phyloP scores from a whole-genome alignment of 2,888 invertebrate genomes.

The Drosophila borborema region DNA sequence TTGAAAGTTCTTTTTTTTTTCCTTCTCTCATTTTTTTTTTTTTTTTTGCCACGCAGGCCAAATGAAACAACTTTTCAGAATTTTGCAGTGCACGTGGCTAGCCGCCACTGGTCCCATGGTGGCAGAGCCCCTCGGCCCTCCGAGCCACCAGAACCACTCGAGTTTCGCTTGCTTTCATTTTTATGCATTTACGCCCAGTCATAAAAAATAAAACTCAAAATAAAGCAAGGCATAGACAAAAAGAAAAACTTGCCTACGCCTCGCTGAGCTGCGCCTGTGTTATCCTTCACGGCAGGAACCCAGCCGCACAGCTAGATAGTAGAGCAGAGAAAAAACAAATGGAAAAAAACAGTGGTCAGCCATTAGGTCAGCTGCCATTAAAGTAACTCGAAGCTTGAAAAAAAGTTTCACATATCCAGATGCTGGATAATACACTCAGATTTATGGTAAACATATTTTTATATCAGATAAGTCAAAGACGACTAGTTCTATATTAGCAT shows the following conservation, averaged over 20 bases:
- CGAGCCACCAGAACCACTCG: slow-evolving; percentile 16
- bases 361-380: slow-evolving; percentile 37
- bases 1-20: slow-evolving; percentile 57
- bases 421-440: not conserved
- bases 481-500: not conserved
- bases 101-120: slow-evolving; percentile 52
- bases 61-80: slow-evolving; percentile 75
- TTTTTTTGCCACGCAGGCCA: slow-evolving; percentile 48
- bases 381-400: slow-evolving; percentile 9
- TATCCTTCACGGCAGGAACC: slow-evolving; percentile 38
- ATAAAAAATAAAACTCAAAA: slow-evolving; percentile 62
- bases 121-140: slow-evolving; percentile 5
- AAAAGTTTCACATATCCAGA: slow-evolving; percentile 6
- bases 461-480: not conserved
- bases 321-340: not conserved
- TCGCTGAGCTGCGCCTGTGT: slow-evolving; percentile 52
- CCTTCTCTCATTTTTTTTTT: not conserved
- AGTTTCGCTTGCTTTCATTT: slow-evolving; percentile 37
- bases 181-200: slow-evolving; percentile 72
- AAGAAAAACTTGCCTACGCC: slow-evolving; percentile 56
- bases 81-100: slow-evolving; percentile 62
- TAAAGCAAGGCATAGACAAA: slow-evolving; percentile 49
- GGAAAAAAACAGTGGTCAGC: slow-evolving; percentile 16
- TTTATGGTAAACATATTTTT: not conserved
- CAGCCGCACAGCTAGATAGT: slow-evolving; percentile 23